Base-by-base conservation (phyloP, 2,888 invertebrate genomes). In the Sphinx pinastri region DNA sequence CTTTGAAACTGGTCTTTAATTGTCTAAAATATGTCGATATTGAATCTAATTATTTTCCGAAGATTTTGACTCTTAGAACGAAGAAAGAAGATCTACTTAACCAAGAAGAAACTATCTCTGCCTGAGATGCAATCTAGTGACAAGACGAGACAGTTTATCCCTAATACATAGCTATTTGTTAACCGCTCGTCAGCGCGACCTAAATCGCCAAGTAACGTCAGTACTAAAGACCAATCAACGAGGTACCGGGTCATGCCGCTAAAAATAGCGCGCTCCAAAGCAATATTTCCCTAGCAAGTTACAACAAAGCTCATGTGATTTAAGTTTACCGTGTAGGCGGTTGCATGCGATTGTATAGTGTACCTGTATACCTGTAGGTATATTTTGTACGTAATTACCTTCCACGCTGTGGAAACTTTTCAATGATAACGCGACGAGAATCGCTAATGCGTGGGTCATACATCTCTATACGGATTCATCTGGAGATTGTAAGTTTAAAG, bases 371-470 rank as follows among this genome's bases (percentile, higher is more conserved):
- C 38, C 4, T 38, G 38, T 78, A 79, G 74, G 78, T 79, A 77
- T 76, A 25, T 79, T 76, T 79, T 80, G 76, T 75, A 76, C 76
- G 59, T 70, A 70, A 70, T 70, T 70, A 67, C 67, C 55, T 49
- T 51, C 67, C 51, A 38, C 51, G 38, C 57, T 52, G 70, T 63
- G 67, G 69, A 67, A 70, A 70, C 68, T 70, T 70, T 71, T 70
- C 68, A 68, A 55, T 68, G 70, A 68, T 71, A 71, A 70, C 66
- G 58, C 49, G 71, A 66, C 14, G 63, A 16, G 69, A 68, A 71
- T 70, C 19, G 38, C 38, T 71, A 68, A 71, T 71, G 68, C 55
- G 58, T 60, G 60, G 68, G 63, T 54, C 45, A 51, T 49, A 47
- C 49, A 63, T 63, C 63, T 63, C 49, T 49, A 63, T 49, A 49